Conservation (phyloP, 1,140 invertebrate genomes). For the Drosophila varians region DNA sequence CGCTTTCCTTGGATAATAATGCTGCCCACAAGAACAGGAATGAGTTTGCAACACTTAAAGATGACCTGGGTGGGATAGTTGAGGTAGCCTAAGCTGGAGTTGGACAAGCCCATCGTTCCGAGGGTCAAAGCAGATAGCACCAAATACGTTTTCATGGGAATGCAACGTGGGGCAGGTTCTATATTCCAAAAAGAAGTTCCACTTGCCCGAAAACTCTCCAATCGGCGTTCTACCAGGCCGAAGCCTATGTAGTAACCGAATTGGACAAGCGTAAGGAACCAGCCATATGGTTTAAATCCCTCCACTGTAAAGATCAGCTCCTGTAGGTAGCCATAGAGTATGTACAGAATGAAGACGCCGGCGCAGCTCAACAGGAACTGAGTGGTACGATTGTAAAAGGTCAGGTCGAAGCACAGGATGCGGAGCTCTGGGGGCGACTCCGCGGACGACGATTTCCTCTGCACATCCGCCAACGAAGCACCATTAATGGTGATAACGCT, state of each 20-base stretch:
- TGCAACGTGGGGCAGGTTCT: constrained; percentile 88
- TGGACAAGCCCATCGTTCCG: constrained; percentile 98
- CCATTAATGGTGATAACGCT: constrained; percentile 63
- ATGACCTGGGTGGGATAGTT: constrained; percentile 98
- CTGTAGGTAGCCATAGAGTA: constrained; percentile 96
- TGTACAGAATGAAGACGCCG: constrained; percentile 94
- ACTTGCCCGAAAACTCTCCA: constrained; percentile 84
- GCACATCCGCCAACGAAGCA: constrained; percentile 3
- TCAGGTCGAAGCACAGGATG: constrained; percentile 91
- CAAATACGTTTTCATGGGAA: constrained; percentile 92
- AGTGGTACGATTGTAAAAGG: constrained; percentile 86
- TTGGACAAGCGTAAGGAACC: constrained; percentile 96
- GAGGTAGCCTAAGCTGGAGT: constrained; percentile 96
- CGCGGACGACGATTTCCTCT: constrained; percentile 47
- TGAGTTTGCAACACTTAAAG: constrained; percentile 98
- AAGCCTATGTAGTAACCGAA: constrained; percentile 94
- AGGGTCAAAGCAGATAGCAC: constrained; percentile 94
- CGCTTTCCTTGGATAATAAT: constrained; percentile 96
- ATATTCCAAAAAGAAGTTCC: constrained; percentile 48
- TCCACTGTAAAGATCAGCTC: constrained; percentile 96
- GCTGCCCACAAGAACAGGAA: constrained; percentile 96
- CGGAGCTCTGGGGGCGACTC: constrained; percentile 84
- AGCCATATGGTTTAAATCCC: constrained; percentile 94
- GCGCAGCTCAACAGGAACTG: constrained; percentile 91
- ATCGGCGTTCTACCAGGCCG: constrained; percentile 89